Evolutionary conservation across 2,797 vertebrate species (phyloP), one percentile per base, ranked within the genome.

Genomic region (Halcyon badia): DNA sequence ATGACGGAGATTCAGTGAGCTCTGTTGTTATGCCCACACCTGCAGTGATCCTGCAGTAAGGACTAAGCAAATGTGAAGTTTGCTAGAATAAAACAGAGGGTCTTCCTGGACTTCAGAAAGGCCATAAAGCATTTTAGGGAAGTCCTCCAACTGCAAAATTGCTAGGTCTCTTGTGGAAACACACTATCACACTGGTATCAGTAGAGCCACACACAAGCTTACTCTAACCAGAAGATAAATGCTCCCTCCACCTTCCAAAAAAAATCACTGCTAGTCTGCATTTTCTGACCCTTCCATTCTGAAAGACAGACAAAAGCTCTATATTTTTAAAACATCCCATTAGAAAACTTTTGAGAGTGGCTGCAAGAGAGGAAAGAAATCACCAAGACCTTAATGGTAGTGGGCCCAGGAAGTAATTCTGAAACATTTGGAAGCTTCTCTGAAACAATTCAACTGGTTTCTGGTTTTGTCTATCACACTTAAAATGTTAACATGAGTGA

Each of bases 41-140:
- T 79, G 72, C 85, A 91, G 68, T 41, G n/a, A 77, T 56, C 78
- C 93, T 77, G 78, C 84, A 87, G 28, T 35, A 83, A 87, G 41
- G 56, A 61, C 52, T 30, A 51, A 56, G 10, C 10, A 15, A 84
- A 89, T 5, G 2, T 15, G 15, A 86, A 52, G 33, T 69, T 89
- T 72, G 39, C 26, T 54, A 31, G 3, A 94, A 31, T 8, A 87
- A 80, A 87, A 52, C 11, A 66, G 0, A 68, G 6, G 11, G 12
- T 72, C n/a, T 70, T 85, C 39, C 75, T 22, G 18, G 42, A 48
- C 51, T 89, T 89, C 51, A 89, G 75, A 85, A 83, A 77, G 22
- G 22, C n/a, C 31, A 66, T 8, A 37, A 87, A 48, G 28, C 8
- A 57, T 70, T 60, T 66, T 22, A 73, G 24, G 7, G 17, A 79